Conservation (phyloP, 2,888 invertebrate species). For the Volucella bombylans region DNA sequence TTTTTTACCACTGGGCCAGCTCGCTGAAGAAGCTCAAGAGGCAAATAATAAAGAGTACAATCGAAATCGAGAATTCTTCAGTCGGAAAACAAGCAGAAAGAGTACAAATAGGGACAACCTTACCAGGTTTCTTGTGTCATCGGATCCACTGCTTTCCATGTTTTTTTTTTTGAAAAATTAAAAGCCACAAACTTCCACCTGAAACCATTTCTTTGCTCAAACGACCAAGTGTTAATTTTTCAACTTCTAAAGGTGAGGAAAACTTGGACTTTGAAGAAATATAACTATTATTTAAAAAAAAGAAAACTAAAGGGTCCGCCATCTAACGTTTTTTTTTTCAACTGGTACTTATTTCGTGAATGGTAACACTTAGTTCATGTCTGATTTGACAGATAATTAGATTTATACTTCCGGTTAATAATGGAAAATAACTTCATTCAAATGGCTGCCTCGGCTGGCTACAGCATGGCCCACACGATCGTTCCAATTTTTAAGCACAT, state of each 20-base stretch:
- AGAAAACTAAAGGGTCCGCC: too few relatives aligned
- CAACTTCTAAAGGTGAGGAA: neutral
- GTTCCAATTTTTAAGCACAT: too few relatives aligned
- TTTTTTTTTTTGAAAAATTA: neutral
- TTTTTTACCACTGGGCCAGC: neutral
- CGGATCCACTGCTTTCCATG: neutral
- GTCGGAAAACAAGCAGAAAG: neutral
- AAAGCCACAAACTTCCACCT: neutral
- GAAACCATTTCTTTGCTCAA: constrained; percentile 6
- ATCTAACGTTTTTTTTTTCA: too few relatives aligned
- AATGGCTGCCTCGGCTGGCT: too few relatives aligned
- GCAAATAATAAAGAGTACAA: neutral
- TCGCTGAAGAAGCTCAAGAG: constrained; percentile 5
- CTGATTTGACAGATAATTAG: too few relatives aligned
- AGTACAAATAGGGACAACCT: neutral
- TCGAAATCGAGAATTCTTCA: constrained; percentile 1
- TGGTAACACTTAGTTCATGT: too few relatives aligned
- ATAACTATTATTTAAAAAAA: too few relatives aligned
- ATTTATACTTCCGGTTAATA: too few relatives aligned
- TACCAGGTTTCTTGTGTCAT: neutral
- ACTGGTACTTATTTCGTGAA: too few relatives aligned
- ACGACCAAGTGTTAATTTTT: neutral
- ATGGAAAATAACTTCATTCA: too few relatives aligned
- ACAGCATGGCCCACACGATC: too few relatives aligned
- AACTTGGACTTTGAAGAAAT: neutral